A percentile compares a stretch with the other conserved stretches of the same genome.
phyloP scores from a whole-genome alignment of 2,113 vertebrate genomes.

The Pagrus major region DNA sequence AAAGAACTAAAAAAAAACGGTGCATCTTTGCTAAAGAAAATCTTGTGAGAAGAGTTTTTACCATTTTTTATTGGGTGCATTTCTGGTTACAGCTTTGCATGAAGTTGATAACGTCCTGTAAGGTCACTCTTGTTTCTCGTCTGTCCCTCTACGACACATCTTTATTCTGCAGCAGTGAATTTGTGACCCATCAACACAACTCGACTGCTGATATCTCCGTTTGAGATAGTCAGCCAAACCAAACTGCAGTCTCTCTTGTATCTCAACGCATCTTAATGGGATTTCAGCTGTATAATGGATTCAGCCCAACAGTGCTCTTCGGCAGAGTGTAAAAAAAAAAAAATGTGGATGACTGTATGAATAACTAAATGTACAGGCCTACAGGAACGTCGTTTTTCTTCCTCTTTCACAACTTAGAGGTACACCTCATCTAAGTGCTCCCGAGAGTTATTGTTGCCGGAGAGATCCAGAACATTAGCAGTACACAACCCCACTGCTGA shows the following conservation, averaged over 20 bases:
- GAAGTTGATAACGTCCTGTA: neutral
- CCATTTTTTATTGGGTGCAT: neutral
- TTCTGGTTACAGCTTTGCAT: neutral
- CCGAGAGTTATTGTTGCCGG: conserved; percentile 10
- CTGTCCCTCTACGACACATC: conserved; percentile 19
- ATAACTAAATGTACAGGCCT: conserved; percentile 56
- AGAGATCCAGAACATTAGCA: conserved; percentile 23
- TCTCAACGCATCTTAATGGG: conserved; percentile 73
- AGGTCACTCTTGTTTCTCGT: conserved; percentile 1
- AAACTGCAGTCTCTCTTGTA: conserved; percentile 66
- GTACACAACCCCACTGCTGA: neutral
- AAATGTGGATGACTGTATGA: conserved; percentile 51
- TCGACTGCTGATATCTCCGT: conserved; percentile 50
- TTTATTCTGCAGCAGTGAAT: conserved; percentile 45
- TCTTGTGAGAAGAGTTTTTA: too few relatives aligned
- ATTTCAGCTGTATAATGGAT: conserved; percentile 71
- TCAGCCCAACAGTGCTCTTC: conserved; percentile 51
- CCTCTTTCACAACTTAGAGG: conserved; percentile 21
- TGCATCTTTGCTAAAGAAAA: neutral
- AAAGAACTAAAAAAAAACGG: neutral
- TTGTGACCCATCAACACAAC: conserved; percentile 57
- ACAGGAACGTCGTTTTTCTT: conserved; percentile 1
- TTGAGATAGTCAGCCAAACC: conserved; percentile 58
- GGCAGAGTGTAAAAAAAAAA: conserved; percentile 35
- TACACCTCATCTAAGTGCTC: conserved; percentile 28